Base-by-base conservation (phyloP, 1,140 invertebrate species). In the Tribolium castaneum region DNA sequence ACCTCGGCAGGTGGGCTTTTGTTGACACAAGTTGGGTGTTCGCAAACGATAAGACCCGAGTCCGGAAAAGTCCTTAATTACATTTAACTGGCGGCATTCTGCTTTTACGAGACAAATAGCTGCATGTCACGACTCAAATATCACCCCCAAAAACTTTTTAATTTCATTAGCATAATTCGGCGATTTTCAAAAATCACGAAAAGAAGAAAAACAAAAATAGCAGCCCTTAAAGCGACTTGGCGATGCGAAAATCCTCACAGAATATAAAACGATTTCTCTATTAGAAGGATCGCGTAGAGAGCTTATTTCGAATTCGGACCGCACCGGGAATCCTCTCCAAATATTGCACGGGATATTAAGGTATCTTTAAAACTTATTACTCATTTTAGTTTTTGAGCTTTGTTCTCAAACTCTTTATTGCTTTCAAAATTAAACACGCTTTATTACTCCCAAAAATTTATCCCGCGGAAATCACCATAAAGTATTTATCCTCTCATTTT, bases 181-280 rank as follows among this genome's bases (percentile, higher is more conserved):
- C 59, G 10, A 66, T 66, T 66, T 66, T 66, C 59, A 12, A 66
- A 66, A 66, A 66, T 66, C 59, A 66, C 59, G 30, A 25, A 66
- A 76, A 76, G 66, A 70, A 59, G 75, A 70, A 62, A 76, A 76
- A 76, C 75, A 76, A 62, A 70, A 76, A 76, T 49, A 62, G 19
- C 51, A 22, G 13, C 7, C 59, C 30, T 66, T 76, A 76, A 51
- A 76, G 51, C 75, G 50, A 76, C 34, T 50, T 50, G 54, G 19
- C 56, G 49, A 19, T 71, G 30, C 45, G 45, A 72, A 77, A 77
- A 56, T 72, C 66, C 66, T 56, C 13, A 30, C 30, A 71, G 76
- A 77, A 77, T 77, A 77, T 77, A 77, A 77, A 77, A 77, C 76
- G 76, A 70, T 77, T 77, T 71, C 50, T 77, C 76, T 77, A 77